Base-by-base conservation (phyloP, 2,797 vertebrate species). In the Diglossa cyanea region DNA sequence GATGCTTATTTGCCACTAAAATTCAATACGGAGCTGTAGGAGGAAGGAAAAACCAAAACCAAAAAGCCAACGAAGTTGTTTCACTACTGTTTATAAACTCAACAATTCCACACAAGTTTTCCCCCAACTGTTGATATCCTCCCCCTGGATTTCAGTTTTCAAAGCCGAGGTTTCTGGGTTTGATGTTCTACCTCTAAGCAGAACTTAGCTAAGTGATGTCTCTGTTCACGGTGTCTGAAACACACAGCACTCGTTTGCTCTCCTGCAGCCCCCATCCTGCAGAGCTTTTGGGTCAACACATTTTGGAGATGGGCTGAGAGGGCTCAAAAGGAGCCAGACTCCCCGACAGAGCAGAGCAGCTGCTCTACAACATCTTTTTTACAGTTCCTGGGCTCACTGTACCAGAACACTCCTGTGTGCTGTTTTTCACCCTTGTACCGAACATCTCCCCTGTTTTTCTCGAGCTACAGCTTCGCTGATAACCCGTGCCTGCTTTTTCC, bases 91-190 rank as follows among this genome's bases (percentile, higher is more conserved):
- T 91, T 42, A 70, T 19, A 28, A 82, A 54, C 39, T 61, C 74
- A 37, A 45, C 9, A 17, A 51, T 12, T 51, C 33, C 1, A 1
- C 1, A 0, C 6, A 16, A 77, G 57, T 33, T 74, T 61, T 48
- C n/a, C 9, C 14, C 71, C 94, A 94, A 76, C 92, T 96, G 94
- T 88, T 95, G 95, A 47, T 90, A 74, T 25, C 42, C 17, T 80
- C 9, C 2, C 1, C 26, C 6, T 11, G 21, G 37, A 85, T n/a
- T 91, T 65, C 53, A 70, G n/a, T 28, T 79, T 60, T 44, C 48
- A 57, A 57, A 53, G 47, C 8, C 3, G 12, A 79, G 20, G 17
- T 37, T 79, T 72, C 63, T 35, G 31, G 45, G 39, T 72, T 60
- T 61, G 37, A 54, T 55, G 13, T 16, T 15, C 31, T 2, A 31